Evolutionary conservation across 2,888 invertebrate species (phyloP).

Genomic region (Eubasilissa splendida): DNA sequence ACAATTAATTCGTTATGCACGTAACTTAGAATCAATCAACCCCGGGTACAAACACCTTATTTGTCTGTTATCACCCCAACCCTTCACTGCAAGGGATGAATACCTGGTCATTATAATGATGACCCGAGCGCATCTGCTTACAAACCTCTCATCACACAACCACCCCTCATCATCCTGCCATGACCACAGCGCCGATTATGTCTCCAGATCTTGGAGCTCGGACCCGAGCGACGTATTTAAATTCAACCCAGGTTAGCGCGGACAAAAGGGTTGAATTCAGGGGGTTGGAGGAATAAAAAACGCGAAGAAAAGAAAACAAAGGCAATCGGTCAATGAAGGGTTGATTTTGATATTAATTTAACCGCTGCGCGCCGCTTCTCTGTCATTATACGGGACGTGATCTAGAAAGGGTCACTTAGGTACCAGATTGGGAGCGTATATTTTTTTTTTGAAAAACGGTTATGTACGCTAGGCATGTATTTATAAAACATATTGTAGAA

Average conservation of each 20-base stretch:
- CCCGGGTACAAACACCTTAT: background rate
- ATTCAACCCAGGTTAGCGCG: slow-evolving; percentile 15
- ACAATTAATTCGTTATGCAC: background rate
- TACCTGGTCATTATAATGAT: slow-evolving; percentile 25
- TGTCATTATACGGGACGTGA: slow-evolving; percentile 45
- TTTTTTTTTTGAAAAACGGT: slow-evolving; percentile 29
- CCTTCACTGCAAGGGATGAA: slow-evolving; percentile 7
- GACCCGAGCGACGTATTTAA: background rate
- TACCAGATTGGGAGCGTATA: slow-evolving; percentile 38
- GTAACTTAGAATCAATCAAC: slow-evolving; percentile 21
- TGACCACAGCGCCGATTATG: no score
- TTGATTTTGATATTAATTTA: slow-evolving; percentile 56
- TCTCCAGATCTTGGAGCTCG: no score
- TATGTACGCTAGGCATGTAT: background rate
- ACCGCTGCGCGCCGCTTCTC: slow-evolving; percentile 40
- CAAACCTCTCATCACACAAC: background rate
- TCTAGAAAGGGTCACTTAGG: slow-evolving; percentile 29
- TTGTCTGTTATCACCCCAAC: slow-evolving; percentile 25
- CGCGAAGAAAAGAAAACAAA: slow-evolving; percentile 27
- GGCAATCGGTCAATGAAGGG: slow-evolving; percentile 50
- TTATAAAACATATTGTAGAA: background rate
- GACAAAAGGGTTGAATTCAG: slow-evolving; percentile 23
- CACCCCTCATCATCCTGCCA: background rate
- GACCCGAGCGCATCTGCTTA: slow-evolving; percentile 33
- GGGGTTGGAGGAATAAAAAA: slow-evolving; percentile 7